These are phyloP conservation scores for Nemoura dubitans DNA, from an alignment of 2,888 invertebrate genomes.

Conservation along the genomic window DNA sequence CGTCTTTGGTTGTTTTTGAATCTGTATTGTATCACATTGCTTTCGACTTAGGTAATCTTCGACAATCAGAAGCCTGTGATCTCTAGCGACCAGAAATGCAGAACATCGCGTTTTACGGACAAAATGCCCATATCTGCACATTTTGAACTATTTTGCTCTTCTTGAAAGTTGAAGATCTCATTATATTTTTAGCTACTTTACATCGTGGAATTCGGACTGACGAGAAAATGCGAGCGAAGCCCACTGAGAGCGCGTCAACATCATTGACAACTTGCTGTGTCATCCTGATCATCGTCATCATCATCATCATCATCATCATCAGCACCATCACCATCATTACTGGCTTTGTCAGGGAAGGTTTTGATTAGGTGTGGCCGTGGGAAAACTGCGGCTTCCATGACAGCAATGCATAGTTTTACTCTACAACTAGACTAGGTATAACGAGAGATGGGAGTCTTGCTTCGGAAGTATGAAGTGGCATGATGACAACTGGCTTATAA, in stretches of 20 bases:
- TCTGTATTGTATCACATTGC: not conserved
- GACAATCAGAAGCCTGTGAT: not conserved
- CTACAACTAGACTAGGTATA: not conserved
- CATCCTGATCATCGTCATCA: not conserved
- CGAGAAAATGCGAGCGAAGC: not conserved
- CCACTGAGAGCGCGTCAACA: not conserved
- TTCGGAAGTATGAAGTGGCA: not conserved
- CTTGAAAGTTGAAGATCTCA: not conserved
- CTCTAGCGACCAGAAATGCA: not conserved
- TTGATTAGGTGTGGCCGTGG: slow-evolving; percentile 36
- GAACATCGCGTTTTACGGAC: not conserved
- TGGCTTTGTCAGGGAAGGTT: not conserved
- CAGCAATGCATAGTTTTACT: not conserved
- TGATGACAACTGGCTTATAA: not conserved
- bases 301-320: not conserved
- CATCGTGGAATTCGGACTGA: not conserved
- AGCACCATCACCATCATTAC: not conserved
- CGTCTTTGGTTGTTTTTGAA: not conserved
- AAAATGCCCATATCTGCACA: too few relatives aligned
- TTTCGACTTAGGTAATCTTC: not conserved
- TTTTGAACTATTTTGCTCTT: too few relatives aligned
- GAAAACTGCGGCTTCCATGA: slow-evolving; percentile 23
- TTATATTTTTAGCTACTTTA: not conserved
- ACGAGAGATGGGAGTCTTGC: not conserved
- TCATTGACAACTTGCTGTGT: not conserved